A percentile compares a stretch with the other conserved stretches of the same genome.
phyloP scores from a whole-genome alignment of 2,113 vertebrate genomes.

The Vireo altiloquus region DNA sequence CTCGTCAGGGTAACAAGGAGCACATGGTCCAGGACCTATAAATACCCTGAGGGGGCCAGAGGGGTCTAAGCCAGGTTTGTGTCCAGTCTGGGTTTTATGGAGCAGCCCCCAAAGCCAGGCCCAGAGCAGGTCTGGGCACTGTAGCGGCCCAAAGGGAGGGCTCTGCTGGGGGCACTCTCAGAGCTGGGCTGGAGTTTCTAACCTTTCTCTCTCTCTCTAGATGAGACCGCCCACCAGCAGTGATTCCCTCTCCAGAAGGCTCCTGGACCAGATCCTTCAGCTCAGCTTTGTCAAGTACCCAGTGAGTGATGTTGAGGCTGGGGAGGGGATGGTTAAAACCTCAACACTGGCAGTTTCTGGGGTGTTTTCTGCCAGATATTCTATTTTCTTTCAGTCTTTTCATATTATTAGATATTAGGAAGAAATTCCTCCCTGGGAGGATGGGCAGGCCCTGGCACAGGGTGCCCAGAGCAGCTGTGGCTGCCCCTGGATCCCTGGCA shows the following conservation, averaged over 20 bases:
- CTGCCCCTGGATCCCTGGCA: not conserved
- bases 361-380: accelerated
- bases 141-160: accelerated
- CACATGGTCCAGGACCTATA: not conserved
- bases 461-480: not conserved
- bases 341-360: not conserved
- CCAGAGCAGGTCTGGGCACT: not conserved
- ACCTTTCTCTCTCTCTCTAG: not conserved
- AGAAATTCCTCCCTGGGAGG: accelerated
- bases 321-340: not conserved
- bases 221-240: not conserved
- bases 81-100: accelerated
- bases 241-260: not conserved
- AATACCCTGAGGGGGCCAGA: accelerated
- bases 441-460: not conserved
- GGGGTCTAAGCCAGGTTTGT: accelerated
- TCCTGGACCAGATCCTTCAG: not conserved
- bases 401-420: not conserved
- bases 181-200: not conserved
- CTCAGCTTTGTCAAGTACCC: not conserved
- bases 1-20: not conserved
- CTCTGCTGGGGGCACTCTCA: accelerated
- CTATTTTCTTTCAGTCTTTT: not conserved
- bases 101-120: not conserved
- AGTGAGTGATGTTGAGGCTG: not conserved